Percentiles rank a stretch among this genome's conserved stretches.
Evolutionary conservation across 2,888 invertebrate genomes (phyloP).

Genomic region (Escarpia spicata): DNA sequence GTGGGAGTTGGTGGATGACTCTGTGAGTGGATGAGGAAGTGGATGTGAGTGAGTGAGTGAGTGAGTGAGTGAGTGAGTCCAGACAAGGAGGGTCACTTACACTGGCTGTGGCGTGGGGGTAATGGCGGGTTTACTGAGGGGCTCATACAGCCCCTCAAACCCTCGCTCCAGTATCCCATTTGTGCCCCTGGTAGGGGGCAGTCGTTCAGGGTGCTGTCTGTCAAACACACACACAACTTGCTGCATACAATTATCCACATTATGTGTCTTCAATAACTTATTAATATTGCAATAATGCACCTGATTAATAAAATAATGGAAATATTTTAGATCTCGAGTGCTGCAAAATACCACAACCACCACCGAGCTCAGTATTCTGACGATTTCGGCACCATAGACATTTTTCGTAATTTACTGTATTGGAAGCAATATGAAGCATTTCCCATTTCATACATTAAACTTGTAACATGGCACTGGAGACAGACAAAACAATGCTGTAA

Average conservation of each 20-base stretch:
- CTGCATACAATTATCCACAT: neutral
- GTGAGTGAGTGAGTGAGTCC: neutral
- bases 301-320: no score
- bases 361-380: no score
- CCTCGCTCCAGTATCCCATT: constrained; percentile 48
- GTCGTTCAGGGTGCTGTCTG: neutral
- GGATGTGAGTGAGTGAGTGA: neutral
- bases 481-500: no score
- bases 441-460: no score
- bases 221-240: constrained; percentile 7
- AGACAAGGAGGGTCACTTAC: neutral
- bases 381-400: no score
- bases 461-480: no score
- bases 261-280: neutral
- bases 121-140: constrained; percentile 25
- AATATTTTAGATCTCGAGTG: no score
- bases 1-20: no score
- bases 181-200: neutral
- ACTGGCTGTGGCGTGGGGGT: neutral
- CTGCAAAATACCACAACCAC: no score
- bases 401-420: no score
- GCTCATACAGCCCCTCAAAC: constrained; percentile 48
- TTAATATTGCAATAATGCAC: neutral
- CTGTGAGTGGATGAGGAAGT: neutral
- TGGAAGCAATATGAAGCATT: no score